Conservation (phyloP, 2,888 invertebrate species). For the Chrysomela aeneicollis region DNA sequence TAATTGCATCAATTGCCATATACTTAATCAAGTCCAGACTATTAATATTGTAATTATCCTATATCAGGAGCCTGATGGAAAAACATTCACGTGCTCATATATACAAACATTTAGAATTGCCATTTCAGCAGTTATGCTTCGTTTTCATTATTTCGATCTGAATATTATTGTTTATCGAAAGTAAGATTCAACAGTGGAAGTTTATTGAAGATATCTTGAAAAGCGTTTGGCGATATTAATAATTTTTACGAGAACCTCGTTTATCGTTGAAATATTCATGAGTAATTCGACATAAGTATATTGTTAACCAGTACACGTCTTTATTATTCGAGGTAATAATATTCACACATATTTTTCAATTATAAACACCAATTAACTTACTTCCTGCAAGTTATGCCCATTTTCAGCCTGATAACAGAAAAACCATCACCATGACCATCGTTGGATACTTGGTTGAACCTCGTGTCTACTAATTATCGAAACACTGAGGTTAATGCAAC, state of each 20-base stretch:
- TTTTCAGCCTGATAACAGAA: neutral
- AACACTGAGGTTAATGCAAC: no score
- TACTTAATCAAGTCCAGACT: no score
- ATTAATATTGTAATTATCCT: no score
- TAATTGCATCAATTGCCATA: no score
- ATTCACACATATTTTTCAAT: neutral
- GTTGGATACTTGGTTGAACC: neutral
- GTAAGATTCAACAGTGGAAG: neutral
- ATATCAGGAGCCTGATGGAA: no score
- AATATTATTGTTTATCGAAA: neutral
- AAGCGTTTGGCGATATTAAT: no score
- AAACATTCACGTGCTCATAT: no score
- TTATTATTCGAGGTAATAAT: neutral
- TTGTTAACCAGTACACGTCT: neutral
- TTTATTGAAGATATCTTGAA: no score
- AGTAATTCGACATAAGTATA: neutral
- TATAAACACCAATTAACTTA: neutral
- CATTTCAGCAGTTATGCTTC: no score
- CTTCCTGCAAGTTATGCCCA: neutral
- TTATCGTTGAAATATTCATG: neutral
- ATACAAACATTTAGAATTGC: no score
- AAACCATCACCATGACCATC: neutral
- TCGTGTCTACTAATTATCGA: no score
- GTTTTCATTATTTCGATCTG: no score
- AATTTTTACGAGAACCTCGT: neutral